Base-by-base conservation (phyloP, 2,888 invertebrate species). In the Boloria selene region DNA sequence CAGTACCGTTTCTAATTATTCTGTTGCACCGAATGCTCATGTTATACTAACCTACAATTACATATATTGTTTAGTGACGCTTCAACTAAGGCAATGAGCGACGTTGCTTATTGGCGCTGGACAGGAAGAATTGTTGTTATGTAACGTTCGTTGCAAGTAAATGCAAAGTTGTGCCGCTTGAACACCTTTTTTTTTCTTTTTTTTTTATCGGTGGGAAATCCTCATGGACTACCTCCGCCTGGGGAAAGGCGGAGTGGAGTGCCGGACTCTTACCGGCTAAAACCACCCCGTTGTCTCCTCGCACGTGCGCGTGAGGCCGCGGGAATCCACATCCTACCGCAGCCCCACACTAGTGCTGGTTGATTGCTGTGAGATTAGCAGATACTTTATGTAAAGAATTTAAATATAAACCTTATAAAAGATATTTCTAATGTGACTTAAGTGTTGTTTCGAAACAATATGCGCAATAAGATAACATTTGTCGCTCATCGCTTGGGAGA, bases 371-470 rank as follows among this genome's bases (percentile, higher is more conserved):
- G 3, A 50, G 71, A n/a, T 44, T 73, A 38, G 69, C 67, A n/a
- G 17, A 0, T 50, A 26, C 26, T 26, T 26, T 26, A 26, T 26
- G 26, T 26, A 26, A 26, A 26, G 26, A 26, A 26, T 6, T 26
- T 26, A 26, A 26, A 26, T 6, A 26, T 26, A 26, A 26, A 26
- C 26, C 26, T 26, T 26, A 26, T 6, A 4, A 26, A 26, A 49
- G 13, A 53, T 50, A 49, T 45, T 71, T 66, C 52, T 76, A 74
- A 74, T 62, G 65, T 6, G 74, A 75, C 42, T 74, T 73, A 2
- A 70, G 69, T 0, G 75, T 72, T 0, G 73, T 70, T 16, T 31
- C 42, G 38, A 53, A 58, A 7, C 7, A 55, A 13, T 17, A 49
- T n/a, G 62, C 70, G 70, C 7, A 58, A n/a, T 2, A 72, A 72